These are phyloP conservation scores for Rhinichthys osculus DNA, from an alignment of 2,797 vertebrate species.

Conservation along the genomic window DNA sequence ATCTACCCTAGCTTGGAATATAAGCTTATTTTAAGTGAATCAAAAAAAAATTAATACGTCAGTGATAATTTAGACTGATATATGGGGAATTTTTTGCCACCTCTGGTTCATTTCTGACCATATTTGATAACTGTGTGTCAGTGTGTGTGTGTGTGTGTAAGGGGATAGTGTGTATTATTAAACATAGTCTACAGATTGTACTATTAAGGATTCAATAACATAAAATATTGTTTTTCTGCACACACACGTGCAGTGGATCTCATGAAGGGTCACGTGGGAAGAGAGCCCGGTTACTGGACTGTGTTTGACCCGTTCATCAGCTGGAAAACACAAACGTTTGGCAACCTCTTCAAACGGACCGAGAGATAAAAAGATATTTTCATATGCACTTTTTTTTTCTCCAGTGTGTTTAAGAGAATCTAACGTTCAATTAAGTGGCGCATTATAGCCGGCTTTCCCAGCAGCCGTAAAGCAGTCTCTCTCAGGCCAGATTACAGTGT, in stretches of 20 bases:
- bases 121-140: neutral
- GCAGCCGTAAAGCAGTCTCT: slow-evolving; percentile 67
- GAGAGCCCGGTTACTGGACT: slow-evolving; percentile 52
- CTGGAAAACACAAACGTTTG: slow-evolving; percentile 60
- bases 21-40: too few species aligned
- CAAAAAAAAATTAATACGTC: too few species aligned
- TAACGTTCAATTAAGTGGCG: slow-evolving; percentile 73
- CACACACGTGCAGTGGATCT: neutral
- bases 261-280: neutral
- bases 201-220: neutral
- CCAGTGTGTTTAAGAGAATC: slow-evolving; percentile 73
- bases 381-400: slow-evolving; percentile 69
- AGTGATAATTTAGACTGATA: too few species aligned
- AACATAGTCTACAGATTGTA: neutral
- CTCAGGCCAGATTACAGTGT: slow-evolving; percentile 68
- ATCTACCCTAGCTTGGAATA: too few species aligned
- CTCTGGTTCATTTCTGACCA: neutral
- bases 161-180: too few species aligned
- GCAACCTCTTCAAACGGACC: slow-evolving; percentile 70
- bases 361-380: slow-evolving; percentile 68
- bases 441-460: slow-evolving; percentile 72
- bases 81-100: too few species aligned
- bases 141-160: neutral
- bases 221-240: neutral
- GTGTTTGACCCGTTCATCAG: slow-evolving; percentile 73